A percentile compares a stretch with the other conserved stretches of the same genome.
Conservation (phyloP, 2,113 vertebrate genomes). For the Clinocottus analis region DNA sequence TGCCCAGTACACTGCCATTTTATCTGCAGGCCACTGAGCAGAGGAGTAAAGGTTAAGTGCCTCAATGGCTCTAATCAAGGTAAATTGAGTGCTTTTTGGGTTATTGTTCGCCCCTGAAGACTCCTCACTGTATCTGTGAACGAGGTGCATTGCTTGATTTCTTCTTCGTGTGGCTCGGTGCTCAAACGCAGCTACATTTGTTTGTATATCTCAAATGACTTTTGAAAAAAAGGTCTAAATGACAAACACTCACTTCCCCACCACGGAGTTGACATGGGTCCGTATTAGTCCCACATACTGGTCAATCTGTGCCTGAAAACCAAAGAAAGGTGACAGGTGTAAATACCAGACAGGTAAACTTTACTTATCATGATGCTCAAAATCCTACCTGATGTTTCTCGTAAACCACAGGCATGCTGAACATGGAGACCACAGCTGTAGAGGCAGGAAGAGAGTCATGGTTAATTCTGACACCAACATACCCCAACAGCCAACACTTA, state of each 20-base stretch:
- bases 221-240: background rate
- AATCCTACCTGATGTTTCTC: conserved; percentile 96
- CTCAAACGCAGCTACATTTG: background rate
- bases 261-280: conserved; percentile 95
- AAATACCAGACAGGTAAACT: background rate
- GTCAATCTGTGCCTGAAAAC: conserved; percentile 94
- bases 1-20: background rate
- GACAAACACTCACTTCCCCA: conserved; percentile 93
- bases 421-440: conserved; percentile 96
- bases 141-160: background rate
- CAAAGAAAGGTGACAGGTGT: background rate
- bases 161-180: background rate
- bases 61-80: background rate
- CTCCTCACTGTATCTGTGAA: background rate
- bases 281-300: conserved; percentile 96
- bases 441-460: conserved; percentile 45
- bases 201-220: background rate
- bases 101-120: background rate
- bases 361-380: background rate
- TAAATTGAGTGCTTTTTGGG: background rate
- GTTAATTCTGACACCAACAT: conserved; percentile 24
- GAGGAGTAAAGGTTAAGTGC: background rate
- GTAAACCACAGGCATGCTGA: conserved; percentile 97
- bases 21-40: background rate
- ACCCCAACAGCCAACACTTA: conserved; percentile 31